Base-by-base conservation (phyloP, 2,113 vertebrate genomes). In the Elaphurus davidianus region DNA sequence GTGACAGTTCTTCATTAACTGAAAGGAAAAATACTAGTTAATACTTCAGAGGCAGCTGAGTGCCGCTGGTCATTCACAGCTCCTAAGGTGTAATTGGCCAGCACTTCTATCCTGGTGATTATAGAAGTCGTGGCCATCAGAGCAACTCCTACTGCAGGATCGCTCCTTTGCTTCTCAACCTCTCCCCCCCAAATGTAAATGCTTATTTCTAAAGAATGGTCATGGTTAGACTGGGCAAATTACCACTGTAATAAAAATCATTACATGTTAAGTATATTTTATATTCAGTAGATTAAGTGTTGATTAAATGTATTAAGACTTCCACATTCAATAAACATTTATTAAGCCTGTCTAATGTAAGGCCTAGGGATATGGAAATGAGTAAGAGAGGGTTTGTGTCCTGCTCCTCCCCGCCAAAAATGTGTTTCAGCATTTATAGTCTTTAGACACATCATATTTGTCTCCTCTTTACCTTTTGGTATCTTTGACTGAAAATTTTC, bases 1-100 rank as follows among this genome's bases (percentile, higher is more conserved):
- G 94, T 4, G 97, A 95, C 3, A 98, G 90, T 67, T 99, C 99
- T 33, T 98, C 94, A 4, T 99, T 98, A 81, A 98, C 99, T 99
- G 98, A 94, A 98, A 98, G 55, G 36, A 96, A 87, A 98, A 89
- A 67, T 28, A 67, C 12, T 23, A 57, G 40, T 97, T 88, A 95
- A 28, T 81, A 47, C 25, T 78, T 62, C 87, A 64, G 50, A 62
- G 25, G 64, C 16, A 91, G 7, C 23, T 36, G 36, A 85, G 23
- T 84, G 50, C 52, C 25, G 0, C 3, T 54, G n/a, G 52, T 96
- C 15, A 55, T 85, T 96, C 84, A 4, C 17, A 23, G 1, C 9
- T 55, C 23, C 1, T 62, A 15, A 83, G 36, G 19, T 25, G 16
- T 16, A 47, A 8, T 33, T 79, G 90, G 55, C 54, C 43, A 50